Base-by-base conservation (phyloP, 2,888 invertebrate species). In the Cerastoderma edule region DNA sequence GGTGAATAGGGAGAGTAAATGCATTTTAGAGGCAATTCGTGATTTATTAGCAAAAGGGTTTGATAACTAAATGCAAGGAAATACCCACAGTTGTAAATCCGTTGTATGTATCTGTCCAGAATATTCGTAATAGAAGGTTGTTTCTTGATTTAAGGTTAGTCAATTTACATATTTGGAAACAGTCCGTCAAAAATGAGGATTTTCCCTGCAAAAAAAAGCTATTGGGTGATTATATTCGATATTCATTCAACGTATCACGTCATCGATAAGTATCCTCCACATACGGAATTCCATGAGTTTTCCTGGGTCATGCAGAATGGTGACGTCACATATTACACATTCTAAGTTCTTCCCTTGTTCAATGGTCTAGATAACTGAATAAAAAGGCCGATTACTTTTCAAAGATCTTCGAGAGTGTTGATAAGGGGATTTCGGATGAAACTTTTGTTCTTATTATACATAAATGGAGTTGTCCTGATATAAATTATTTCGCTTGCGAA, bases 401-500 rank as follows among this genome's bases (percentile, higher is more conserved):
- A 5, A 74, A 46, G 27, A 35, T 73, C 16, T 19, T 71, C 2
- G 78, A 78, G 30, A 63, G 30, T 16, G 78, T 72, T 68, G 72
- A 78, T 57, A 75, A 72, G 72, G 75, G 67, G n/a, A 60, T 72
- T 27, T 71, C 71, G 3, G 30, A n/a, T 54, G 46, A 24, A 1
- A 22, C 50, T 30, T n/a, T 66, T 2, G 35, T 46, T 3, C 46
- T 75, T 44, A 65, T 70, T 33, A 24, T 3, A 28, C 54, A 35
- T 16, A 27, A 56, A 48, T 77, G 71, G 83, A 77, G 76, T 19
- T 35, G 39, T 2, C 66, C 68, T 39, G 76, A 82, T 30, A 35
- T 76, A 10, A 76, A 75, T 68, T 79, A 24, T 54, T 80, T 83
- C 56, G 83, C 81, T 4, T 74, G 67, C 4, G 57, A 71, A 28